Evolutionary conservation across 1,140 invertebrate species (phyloP).

Genomic region (Aphidius ervi): DNA sequence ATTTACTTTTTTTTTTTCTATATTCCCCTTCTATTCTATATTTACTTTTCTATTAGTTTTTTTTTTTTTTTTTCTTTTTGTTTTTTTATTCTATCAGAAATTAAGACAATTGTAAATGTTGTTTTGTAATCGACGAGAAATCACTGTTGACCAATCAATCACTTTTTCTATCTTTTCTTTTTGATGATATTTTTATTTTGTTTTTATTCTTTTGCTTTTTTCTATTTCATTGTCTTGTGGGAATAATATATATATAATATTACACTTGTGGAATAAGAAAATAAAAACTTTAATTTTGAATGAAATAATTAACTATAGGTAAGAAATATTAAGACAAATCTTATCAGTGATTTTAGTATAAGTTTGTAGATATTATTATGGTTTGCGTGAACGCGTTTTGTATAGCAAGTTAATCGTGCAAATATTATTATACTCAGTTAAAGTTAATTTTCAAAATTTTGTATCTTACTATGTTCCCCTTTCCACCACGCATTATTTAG

Average conservation of each 20-base stretch:
- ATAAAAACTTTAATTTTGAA: constrained; percentile 2
- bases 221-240: background rate
- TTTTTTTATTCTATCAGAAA: constrained; percentile 5
- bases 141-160: too few species aligned
- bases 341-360: constrained; percentile 7
- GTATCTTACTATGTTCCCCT: too few species aligned
- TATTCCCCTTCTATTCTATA: constrained; percentile 1
- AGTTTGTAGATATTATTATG: constrained; percentile 18
- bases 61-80: constrained; percentile 31
- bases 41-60: constrained; percentile 14
- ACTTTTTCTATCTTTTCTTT: too few species aligned
- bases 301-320: background rate
- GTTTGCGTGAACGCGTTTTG: constrained; percentile 23
- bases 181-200: too few species aligned
- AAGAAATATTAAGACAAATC: constrained; percentile 14
- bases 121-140: too few species aligned
- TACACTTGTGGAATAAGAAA: background rate
- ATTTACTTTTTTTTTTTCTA: constrained; percentile 6
- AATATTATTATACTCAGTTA: background rate
- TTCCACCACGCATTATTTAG: too few species aligned
- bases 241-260: background rate
- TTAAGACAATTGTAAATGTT: too few species aligned
- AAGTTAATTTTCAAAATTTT: too few species aligned
- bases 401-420: background rate
- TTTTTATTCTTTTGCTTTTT: too few species aligned